A percentile compares a stretch with the other conserved stretches of the same genome.
Evolutionary conservation across 1,140 invertebrate species (phyloP).

Genomic region (Diorhabda carinulata): DNA sequence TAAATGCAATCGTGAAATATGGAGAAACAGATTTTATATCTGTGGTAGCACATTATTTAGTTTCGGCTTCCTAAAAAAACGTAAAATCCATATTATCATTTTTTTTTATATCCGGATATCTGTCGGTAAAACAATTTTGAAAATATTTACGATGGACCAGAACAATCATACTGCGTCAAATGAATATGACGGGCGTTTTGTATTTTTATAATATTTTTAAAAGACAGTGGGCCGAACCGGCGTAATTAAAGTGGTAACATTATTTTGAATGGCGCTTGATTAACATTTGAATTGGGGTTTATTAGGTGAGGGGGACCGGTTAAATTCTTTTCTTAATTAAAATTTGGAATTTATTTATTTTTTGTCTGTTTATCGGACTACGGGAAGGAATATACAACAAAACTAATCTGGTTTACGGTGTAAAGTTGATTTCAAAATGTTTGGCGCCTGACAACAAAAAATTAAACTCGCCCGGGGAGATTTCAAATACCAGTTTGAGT

Average conservation of each 20-base stretch:
- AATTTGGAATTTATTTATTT: neutral
- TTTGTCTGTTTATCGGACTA: neutral
- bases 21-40: too few relatives aligned
- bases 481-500: too few relatives aligned
- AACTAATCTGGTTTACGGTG: neutral
- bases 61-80: too few relatives aligned
- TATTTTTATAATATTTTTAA: neutral
- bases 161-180: neutral
- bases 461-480: too few relatives aligned
- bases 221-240: neutral
- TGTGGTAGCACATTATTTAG: too few relatives aligned
- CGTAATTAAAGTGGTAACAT: neutral
- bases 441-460: neutral
- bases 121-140: slow-evolving; percentile 2
- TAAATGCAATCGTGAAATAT: too few relatives aligned
- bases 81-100: neutral
- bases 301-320: neutral
- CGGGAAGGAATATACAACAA: neutral
- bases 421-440: neutral
- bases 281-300: slow-evolving; percentile 1
- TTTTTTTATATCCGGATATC: neutral
- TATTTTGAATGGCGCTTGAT: neutral
- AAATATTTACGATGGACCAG: neutral
- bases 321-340: neutral
- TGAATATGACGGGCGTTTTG: neutral